Conservation (phyloP, 2,888 invertebrate species). For the Apotomis capreana region DNA sequence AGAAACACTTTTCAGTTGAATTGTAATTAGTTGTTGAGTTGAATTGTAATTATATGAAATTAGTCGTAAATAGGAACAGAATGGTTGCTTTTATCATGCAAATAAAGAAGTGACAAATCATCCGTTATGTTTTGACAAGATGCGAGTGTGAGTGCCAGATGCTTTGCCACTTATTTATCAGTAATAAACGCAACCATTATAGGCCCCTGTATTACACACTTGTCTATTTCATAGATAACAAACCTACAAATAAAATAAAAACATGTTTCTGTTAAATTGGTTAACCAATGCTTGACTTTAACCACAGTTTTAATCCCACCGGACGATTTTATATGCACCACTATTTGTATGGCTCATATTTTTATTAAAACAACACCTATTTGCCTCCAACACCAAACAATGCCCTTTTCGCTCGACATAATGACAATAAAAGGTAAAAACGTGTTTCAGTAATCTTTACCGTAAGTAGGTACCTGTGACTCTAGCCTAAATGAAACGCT, state of each 20-base stretch:
- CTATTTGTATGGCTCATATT: neutral
- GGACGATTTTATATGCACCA: neutral
- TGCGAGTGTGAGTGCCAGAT: no score
- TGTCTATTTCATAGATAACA: neutral
- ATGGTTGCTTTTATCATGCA: no score
- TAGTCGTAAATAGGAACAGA: neutral
- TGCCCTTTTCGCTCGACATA: no score
- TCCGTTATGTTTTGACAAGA: no score
- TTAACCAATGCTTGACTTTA: neutral
- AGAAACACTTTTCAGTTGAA: slow-evolving; percentile 7
- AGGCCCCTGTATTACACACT: neutral
- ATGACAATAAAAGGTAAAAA: no score
- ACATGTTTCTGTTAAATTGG: neutral
- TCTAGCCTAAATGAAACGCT: no score
- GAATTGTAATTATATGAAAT: slow-evolving; percentile 13
- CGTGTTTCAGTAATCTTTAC: no score
- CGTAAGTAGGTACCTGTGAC: no score
- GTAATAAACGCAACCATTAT: no score
- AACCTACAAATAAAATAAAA: neutral
- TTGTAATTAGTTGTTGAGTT: slow-evolving; percentile 26
- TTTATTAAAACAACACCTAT: neutral
- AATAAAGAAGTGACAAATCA: no score
- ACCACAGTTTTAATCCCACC: slow-evolving; percentile 7
- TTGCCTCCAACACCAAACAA: no score
- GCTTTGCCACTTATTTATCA: no score